Base-by-base conservation (phyloP, 2,797 vertebrate genomes). In the Sebastiscus tertius region DNA sequence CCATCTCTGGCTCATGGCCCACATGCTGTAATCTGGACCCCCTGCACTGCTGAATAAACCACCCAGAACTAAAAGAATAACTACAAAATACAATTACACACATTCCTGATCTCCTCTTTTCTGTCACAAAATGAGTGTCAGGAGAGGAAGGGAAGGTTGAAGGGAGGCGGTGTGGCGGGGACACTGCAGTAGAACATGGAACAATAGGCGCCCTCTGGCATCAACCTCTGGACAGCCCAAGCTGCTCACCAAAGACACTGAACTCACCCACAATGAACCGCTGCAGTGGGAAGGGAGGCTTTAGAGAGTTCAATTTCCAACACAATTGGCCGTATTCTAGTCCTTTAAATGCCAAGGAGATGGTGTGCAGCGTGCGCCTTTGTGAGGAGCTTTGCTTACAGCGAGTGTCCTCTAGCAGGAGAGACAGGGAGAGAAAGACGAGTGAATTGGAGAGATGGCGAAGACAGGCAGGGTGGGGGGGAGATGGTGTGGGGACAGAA, bases 291-390 rank as follows among this genome's bases (percentile, higher is more conserved):
- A 95, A 89, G 88, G 92, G 89, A 95, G 92, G 94, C 94, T 95
- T 95, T 93, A 89, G 93, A 95, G 93, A 95, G 95, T 95, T 96
- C 95, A 95, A 96, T 95, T 96, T 96, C 94, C 94, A 95, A 94
- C 94, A 96, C 95, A 96, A 96, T 96, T 94, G 92, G 91, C 93
- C 85, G 93, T 93, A 95, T 96, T 95, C 94, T 94, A 91, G 92
- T 92, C 89, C 91, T 92, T 94, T 94, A 95, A 96, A 96, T 95
- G 94, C 94, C 95, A 95, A 89, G 88, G 89, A 95, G 94, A 96
- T 92, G 94, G 92, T 94, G 91, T 92, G 91, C 94, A 84, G 88
- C 68, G 58, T 76, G 86, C 29, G 88, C 93, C 92, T 94, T 96
- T 96, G 95, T 96, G 88, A 86, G 87, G 82, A 79, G 93, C 94